Percentiles rank a stretch among this genome's conserved stretches.
Evolutionary conservation across 2,888 invertebrate species (phyloP).

Genomic region (Phorcus lineatus): DNA sequence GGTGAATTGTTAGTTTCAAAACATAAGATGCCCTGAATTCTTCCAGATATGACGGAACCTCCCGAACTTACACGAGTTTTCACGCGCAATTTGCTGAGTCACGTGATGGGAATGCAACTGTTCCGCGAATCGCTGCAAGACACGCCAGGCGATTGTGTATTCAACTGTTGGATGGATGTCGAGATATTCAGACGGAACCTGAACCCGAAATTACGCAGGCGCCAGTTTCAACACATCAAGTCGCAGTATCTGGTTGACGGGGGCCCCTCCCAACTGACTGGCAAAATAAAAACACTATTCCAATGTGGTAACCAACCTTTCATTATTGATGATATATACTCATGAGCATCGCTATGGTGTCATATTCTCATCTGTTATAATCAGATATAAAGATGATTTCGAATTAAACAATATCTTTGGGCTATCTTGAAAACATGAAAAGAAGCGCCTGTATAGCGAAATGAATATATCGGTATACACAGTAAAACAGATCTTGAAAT

Average conservation of each 20-base stretch:
- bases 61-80: conserved; percentile 34
- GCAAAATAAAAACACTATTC: conserved; percentile 27
- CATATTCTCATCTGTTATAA: too few species aligned
- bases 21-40: too few species aligned
- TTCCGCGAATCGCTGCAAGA: conserved; percentile 52
- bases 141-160: conserved; percentile 51
- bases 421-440: too few species aligned
- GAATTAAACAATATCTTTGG: too few species aligned
- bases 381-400: too few species aligned
- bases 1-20: too few species aligned
- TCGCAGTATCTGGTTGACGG: conserved; percentile 46
- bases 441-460: too few species aligned
- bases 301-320: neutral
- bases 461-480: too few species aligned
- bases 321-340: too few species aligned
- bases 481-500: too few species aligned
- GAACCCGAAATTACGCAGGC: conserved; percentile 33
- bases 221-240: conserved; percentile 44
- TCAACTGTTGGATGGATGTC: conserved; percentile 54
- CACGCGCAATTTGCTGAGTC: conserved; percentile 49
- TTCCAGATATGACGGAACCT: conserved; percentile 26
- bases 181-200: conserved; percentile 26
- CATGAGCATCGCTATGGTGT: too few species aligned
- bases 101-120: conserved; percentile 50
- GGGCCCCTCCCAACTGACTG: conserved; percentile 34